Percentiles rank a stretch among this genome's conserved stretches.
phyloP scores from a whole-genome alignment of 92 coral and sea anemone species.

The Heliopora coerulea region DNA sequence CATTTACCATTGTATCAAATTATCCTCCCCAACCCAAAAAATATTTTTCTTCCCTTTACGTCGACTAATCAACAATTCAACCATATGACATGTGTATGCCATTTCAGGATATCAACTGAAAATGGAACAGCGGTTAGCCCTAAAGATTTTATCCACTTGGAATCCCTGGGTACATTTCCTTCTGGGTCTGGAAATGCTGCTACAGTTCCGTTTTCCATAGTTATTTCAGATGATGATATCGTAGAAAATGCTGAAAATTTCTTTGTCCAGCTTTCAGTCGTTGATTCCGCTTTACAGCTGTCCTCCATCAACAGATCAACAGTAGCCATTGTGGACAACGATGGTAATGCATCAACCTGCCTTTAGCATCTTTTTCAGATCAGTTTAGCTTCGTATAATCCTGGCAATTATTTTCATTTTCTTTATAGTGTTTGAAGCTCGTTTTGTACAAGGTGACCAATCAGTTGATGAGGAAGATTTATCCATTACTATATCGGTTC shows the following conservation, averaged over 20 bases:
- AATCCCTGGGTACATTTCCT: neutral
- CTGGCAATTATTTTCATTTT: neutral
- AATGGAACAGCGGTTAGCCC: slow-evolving; percentile 27
- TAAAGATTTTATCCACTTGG: slow-evolving; percentile 8
- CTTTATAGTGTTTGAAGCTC: slow-evolving; percentile 25
- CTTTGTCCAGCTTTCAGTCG: slow-evolving; percentile 38
- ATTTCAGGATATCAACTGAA: slow-evolving; percentile 16
- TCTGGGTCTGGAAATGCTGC: slow-evolving; percentile 12
- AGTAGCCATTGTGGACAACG: slow-evolving; percentile 47
- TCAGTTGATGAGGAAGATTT: slow-evolving; percentile 27
- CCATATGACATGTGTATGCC: too few relatives aligned
- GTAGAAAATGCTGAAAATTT: slow-evolving; percentile 39
- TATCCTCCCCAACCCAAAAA: too few relatives aligned
- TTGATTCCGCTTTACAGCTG: slow-evolving; percentile 20
- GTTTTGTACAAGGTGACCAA: slow-evolving; percentile 8
- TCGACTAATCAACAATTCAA: too few relatives aligned
- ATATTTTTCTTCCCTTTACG: too few relatives aligned
- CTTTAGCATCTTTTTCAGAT: neutral
- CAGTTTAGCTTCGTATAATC: neutral
- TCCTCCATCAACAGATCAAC: slow-evolving; percentile 35
- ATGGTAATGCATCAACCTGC: slow-evolving; percentile 35
- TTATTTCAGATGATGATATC: slow-evolving; percentile 35
- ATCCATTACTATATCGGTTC: slow-evolving; percentile 4
- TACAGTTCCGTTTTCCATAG: slow-evolving; percentile 11
- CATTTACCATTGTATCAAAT: too few relatives aligned